A percentile compares a stretch with the other conserved stretches of the same genome.
Conservation (phyloP, 2,113 vertebrate genomes). For the Prunella himalayana region DNA sequence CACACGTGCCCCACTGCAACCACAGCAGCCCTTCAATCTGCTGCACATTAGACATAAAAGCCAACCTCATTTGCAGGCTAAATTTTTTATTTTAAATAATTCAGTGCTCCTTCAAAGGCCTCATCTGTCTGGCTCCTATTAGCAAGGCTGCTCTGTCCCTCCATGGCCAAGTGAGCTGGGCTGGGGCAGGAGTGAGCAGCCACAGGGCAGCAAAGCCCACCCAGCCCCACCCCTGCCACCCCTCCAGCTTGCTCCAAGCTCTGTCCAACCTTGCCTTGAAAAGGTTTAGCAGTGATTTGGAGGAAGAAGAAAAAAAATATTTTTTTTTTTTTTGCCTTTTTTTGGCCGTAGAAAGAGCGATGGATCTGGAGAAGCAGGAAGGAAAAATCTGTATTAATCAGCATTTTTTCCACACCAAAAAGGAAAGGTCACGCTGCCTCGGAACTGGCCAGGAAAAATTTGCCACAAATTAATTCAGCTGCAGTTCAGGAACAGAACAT, state of each 20-base stretch:
- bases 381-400: constrained; percentile 9
- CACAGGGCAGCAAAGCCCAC: neutral
- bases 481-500: constrained; percentile 37
- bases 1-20: constrained; percentile 52
- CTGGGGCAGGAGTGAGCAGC: neutral
- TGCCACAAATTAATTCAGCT: constrained; percentile 53
- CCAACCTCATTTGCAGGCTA: constrained; percentile 17
- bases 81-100: constrained; percentile 49
- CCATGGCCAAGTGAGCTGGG: neutral
- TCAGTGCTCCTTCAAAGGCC: constrained; percentile 3
- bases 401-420: constrained; percentile 29
- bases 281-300: neutral
- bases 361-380: neutral
- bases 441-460: constrained; percentile 38
- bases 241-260: neutral
- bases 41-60: neutral
- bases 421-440: constrained; percentile 3
- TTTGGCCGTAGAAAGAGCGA: neutral
- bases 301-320: neutral
- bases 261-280: neutral
- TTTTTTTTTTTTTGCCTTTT: neutral
- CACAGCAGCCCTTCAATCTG: constrained; percentile 67
- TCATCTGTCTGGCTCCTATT: neutral
- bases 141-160: neutral
- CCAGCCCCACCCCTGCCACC: neutral